Conservation (phyloP, 2,888 invertebrate species). For the Euplagia quadripunctaria region DNA sequence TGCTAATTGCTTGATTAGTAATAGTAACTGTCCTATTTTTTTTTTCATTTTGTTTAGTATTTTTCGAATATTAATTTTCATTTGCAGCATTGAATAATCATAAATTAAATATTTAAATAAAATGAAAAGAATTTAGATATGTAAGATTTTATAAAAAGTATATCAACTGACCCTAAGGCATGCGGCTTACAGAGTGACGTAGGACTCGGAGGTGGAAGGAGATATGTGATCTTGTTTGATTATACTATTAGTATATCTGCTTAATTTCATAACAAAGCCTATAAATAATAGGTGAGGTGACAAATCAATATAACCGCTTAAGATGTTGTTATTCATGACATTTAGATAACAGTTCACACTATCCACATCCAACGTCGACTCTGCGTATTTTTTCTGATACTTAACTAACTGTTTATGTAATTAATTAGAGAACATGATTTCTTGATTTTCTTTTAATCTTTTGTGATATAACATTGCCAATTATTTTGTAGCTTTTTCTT, state of each 20-base stretch:
- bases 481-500: conserved; percentile 81
- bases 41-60: background rate
- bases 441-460: conserved; percentile 5
- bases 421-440: background rate
- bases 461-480: conserved; percentile 41
- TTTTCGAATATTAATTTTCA: background rate
- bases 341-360: background rate
- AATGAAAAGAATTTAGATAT: background rate
- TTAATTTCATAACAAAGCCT: background rate
- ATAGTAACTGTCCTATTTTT: background rate
- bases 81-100: background rate
- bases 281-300: too few species aligned
- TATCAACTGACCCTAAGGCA: background rate
- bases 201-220: background rate
- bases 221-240: background rate
- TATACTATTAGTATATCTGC: background rate
- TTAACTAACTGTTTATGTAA: background rate
- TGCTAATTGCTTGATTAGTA: conserved; percentile 19
- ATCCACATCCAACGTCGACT: background rate
- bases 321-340: background rate
- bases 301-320: too few species aligned
- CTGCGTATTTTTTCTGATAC: background rate
- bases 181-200: background rate
- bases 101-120: too few species aligned
- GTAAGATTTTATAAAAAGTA: background rate